These are phyloP conservation scores for Meteorus sp. DNA, from an alignment of 1,140 invertebrate species.

Conservation along the genomic window DNA sequence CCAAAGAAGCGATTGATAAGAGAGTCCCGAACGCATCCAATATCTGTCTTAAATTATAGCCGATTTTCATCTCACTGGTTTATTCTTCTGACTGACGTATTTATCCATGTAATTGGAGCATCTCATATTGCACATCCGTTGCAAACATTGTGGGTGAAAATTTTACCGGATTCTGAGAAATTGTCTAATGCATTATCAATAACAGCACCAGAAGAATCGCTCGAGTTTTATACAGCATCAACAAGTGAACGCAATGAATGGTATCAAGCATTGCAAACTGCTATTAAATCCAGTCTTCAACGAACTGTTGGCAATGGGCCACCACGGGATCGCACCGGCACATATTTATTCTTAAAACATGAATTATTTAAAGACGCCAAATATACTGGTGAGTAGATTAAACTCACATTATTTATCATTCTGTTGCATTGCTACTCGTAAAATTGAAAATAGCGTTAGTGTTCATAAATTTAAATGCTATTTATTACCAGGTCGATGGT, in stretches of 20 bases:
- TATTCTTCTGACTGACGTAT: slow-evolving; percentile 73
- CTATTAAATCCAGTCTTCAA: slow-evolving; percentile 61
- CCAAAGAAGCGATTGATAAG: slow-evolving; percentile 74
- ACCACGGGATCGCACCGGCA: slow-evolving; percentile 71
- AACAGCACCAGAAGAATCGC: slow-evolving; percentile 76
- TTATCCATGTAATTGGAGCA: slow-evolving; percentile 71
- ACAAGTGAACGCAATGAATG: slow-evolving; percentile 77
- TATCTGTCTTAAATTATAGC: slow-evolving; percentile 69
- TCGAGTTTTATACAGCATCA: slow-evolving; percentile 68
- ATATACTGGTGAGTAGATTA: slow-evolving; percentile 61
- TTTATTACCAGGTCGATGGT: slow-evolving; percentile 65
- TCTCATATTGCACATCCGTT: slow-evolving; percentile 67
- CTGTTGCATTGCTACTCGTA: neutral
- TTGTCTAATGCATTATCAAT: slow-evolving; percentile 68
- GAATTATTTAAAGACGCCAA: slow-evolving; percentile 74
- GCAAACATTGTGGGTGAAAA: slow-evolving; percentile 79
- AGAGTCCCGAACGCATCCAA: slow-evolving; percentile 72
- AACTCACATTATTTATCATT: neutral
- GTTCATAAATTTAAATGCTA: neutral
- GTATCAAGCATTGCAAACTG: slow-evolving; percentile 69
- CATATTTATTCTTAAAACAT: slow-evolving; percentile 74
- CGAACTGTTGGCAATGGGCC: slow-evolving; percentile 60
- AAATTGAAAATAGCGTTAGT: neutral
- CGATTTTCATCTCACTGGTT: slow-evolving; percentile 76
- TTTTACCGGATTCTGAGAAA: slow-evolving; percentile 60